Percentiles rank a stretch among this genome's conserved stretches.
Evolutionary conservation across 2,888 invertebrate species (phyloP).

Genomic region (Phyllotreta cruciferae): DNA sequence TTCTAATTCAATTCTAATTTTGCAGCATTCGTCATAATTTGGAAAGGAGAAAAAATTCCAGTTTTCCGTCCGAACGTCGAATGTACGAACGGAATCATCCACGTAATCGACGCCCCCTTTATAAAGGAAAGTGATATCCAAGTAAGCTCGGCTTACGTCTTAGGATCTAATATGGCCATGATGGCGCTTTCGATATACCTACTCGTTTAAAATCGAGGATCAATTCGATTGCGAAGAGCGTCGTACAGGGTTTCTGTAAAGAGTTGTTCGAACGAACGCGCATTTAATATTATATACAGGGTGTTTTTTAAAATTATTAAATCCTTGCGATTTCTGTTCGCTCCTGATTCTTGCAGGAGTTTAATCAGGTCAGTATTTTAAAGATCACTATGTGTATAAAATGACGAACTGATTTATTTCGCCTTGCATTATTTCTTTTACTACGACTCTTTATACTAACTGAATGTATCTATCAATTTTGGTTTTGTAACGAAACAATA

Average conservation of each 20-base stretch:
- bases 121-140: conserved; percentile 83
- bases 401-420: conserved; percentile 11
- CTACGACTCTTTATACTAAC: conserved; percentile 22
- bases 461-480: conserved; percentile 11
- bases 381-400: conserved; percentile 7
- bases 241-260: conserved; percentile 37
- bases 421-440: conserved; percentile 3
- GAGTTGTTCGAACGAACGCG: conserved; percentile 16
- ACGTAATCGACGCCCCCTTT: conserved; percentile 90
- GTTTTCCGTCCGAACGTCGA: conserved; percentile 92
- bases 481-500: conserved; percentile 7
- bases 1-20: conserved; percentile 41
- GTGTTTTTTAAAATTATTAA: background rate
- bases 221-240: conserved; percentile 10
- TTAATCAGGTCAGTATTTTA: background rate
- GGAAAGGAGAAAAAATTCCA: conserved; percentile 84
- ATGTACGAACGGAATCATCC: conserved; percentile 95
- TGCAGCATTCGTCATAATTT: conserved; percentile 82
- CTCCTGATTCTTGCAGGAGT: background rate
- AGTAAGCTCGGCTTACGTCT: conserved; percentile 63
- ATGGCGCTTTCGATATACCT: conserved; percentile 55
- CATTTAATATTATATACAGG: conserved; percentile 9
- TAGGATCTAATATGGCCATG: conserved; percentile 58
- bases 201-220: conserved; percentile 40
- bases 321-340: background rate